These are phyloP conservation scores for Myotis myotis DNA, from an alignment of 2,797 vertebrate genomes.

Conservation along the genomic window DNA sequence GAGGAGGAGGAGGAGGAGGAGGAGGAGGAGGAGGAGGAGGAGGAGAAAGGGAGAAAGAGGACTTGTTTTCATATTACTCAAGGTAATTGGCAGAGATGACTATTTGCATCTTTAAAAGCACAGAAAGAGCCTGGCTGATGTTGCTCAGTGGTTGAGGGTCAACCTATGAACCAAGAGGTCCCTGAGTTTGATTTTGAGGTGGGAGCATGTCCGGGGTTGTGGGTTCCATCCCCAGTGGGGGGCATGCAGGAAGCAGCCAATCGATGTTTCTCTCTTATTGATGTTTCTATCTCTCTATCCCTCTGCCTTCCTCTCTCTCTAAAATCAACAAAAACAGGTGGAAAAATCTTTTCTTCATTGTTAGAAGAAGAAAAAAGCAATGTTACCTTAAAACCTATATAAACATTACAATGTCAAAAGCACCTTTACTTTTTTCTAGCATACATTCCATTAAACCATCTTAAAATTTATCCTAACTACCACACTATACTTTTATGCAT, in stretches of 20 bases:
- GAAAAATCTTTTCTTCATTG: neutral
- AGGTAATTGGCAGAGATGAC: neutral
- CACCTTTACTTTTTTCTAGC: neutral
- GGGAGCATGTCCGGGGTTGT: too few species aligned
- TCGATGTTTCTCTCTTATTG: too few species aligned
- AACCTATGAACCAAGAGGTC: too few species aligned
- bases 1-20: too few species aligned
- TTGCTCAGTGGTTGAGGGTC: too few species aligned
- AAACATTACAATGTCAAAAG: neutral
- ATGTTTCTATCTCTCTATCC: too few species aligned
- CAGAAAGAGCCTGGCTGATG: too few species aligned
- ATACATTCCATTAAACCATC: conserved; percentile 1
- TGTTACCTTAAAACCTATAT: neutral
- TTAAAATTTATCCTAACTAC: conserved; percentile 37
- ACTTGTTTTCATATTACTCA: neutral
- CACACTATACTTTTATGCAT: neutral
- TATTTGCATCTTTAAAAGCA: neutral
- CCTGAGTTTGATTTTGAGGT: too few species aligned
- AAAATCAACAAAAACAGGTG: neutral
- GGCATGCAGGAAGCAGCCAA: too few species aligned
- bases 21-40: neutral
- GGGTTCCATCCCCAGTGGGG: too few species aligned
- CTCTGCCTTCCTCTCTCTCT: too few species aligned
- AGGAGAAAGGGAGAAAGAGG: neutral
- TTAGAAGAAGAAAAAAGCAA: neutral